Evolutionary conservation across 2,888 invertebrate genomes (phyloP), one percentile per base, ranked within the genome.

Genomic region (Seladonia tumulorum): DNA sequence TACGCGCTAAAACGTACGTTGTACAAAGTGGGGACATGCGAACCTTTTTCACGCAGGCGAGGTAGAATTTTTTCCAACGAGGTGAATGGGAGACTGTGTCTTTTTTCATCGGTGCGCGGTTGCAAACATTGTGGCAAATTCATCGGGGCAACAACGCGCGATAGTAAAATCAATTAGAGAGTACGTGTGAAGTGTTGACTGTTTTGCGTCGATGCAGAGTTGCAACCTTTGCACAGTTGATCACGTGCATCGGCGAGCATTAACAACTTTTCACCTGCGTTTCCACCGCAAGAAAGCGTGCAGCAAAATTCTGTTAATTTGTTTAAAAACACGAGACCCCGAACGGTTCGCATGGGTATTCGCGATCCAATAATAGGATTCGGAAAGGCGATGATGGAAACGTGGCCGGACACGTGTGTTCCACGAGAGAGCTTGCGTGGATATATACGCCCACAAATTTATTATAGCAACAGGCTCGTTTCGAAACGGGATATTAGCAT

Each of bases 401-500:
- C 68, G 35, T 39, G 35, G 35, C 68, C 7, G 22, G 35, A 39
- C 68, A 39, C 68, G 22, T 22, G 68, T 39, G 22, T 22, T 39
- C 68, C 5, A 39, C 68, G 57, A 57, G 39, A 45, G 35, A 45
- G 35, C 22, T 35, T 45, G 73, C n/a, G n/a, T 80, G 42, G 10
- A 57, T 60, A 25, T 74, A 78, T 74, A 78, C 68, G 53, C 57
- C 45, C 73, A 39, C 68, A 25, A 73, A 49, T 66, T 79, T 42
- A 35, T 35, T 35, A 35, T 35, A 47, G 49, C 45, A 42, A 16
- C 68, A 74, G 53, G 25, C 73, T 1, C 18, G 73, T 80, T 73
- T 57, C 70, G 49, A 47, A 39, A 49, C 74, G 22, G 39, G 39
- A 39, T 49, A 82, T 92, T 92, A 92, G 89, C 91, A 90, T 91